phyloP scores from a whole-genome alignment of 2,888 invertebrate species.

The Aporophyla lueneburgensis region DNA sequence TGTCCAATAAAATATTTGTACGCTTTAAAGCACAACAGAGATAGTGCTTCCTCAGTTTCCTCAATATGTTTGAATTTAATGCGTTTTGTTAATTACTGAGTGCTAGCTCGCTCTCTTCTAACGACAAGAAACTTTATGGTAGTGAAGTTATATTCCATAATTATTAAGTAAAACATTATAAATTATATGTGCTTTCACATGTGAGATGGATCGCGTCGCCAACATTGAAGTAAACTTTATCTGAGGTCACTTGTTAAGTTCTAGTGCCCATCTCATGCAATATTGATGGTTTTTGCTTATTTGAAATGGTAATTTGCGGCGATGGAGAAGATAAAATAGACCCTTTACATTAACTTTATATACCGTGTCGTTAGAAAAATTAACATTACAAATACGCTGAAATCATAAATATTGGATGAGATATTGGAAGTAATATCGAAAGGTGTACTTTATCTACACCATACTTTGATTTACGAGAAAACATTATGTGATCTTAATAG shows the following conservation, averaged over 20 bases:
- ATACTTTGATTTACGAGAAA: neutral
- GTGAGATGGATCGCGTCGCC: constrained; percentile 47
- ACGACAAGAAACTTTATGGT: constrained; percentile 42
- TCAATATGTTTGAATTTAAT: constrained; percentile 43
- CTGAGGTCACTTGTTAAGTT: constrained; percentile 42
- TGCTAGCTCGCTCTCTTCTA: constrained; percentile 26
- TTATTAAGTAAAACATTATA: constrained; percentile 55
- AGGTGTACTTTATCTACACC: constrained; percentile 9
- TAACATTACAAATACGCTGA: constrained; percentile 53
- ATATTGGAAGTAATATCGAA: constrained; percentile 30
- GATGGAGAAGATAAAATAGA: constrained; percentile 56
- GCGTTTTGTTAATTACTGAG: constrained; percentile 38
- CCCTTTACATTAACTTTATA: constrained; percentile 47
- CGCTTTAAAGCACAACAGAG: constrained; percentile 1
- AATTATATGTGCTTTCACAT: constrained; percentile 55
- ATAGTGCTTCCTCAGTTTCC: constrained; percentile 29
- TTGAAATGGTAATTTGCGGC: constrained; percentile 54
- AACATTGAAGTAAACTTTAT: constrained; percentile 49
- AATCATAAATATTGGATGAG: constrained; percentile 47
- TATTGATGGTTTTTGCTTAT: constrained; percentile 56
- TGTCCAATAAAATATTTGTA: constrained; percentile 11
- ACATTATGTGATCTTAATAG: constrained; percentile 4
- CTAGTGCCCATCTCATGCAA: constrained; percentile 54
- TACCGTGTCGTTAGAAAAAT: constrained; percentile 48
- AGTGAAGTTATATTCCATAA: constrained; percentile 41